Base-by-base conservation (phyloP, 2,888 invertebrate genomes). In the Eristalinus sepulchralis region DNA sequence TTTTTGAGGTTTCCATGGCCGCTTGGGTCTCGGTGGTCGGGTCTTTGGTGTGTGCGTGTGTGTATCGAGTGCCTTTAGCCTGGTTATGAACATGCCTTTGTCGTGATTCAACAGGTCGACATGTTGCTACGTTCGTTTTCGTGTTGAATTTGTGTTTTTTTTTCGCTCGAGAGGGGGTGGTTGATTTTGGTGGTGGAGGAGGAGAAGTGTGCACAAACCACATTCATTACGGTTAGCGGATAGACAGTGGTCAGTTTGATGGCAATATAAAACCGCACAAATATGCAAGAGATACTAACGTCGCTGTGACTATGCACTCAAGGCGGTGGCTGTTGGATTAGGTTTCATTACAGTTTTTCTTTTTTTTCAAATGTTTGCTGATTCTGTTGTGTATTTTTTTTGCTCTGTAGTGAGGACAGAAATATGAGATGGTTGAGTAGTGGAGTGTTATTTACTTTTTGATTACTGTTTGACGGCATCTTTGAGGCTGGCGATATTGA, bases 91-190 rank as follows among this genome's bases (percentile, higher is more conserved):
- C 57, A 78, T 82, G 73, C 68, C 82, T 86, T 55, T 39, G 75
- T 75, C 47, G 78, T 86, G 86, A 86, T 83, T 86, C 86, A 86
- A 86, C 86, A 86, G 78, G 86, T 86, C 82, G 73, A 71, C 71
- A 64, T 81, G 72, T 77, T 81, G 77, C 64, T 55, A 73, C 6
- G 31, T 27, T 55, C 10, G 27, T 73, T 63, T 79, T 62, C 59
- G 17, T 47, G 34, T 34, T 34, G 55, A 24, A 33, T 53, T 66
- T 47, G 31, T 67, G 24, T 57, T 62, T 73, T 31, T 34, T 33
- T 24, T 3, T 20, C 47, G 10, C 33, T n/a, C 1, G 27, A n/a
- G n/a, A n/a, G n/a, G n/a, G n/a, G n/a, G n/a, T n/a, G n/a, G 68
- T 39, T 24, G 36, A 9, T n/a, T 20, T 3, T 9, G 10, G n/a